Conservation (phyloP, 1,140 invertebrate genomes). For the Zaprionus inermis region DNA sequence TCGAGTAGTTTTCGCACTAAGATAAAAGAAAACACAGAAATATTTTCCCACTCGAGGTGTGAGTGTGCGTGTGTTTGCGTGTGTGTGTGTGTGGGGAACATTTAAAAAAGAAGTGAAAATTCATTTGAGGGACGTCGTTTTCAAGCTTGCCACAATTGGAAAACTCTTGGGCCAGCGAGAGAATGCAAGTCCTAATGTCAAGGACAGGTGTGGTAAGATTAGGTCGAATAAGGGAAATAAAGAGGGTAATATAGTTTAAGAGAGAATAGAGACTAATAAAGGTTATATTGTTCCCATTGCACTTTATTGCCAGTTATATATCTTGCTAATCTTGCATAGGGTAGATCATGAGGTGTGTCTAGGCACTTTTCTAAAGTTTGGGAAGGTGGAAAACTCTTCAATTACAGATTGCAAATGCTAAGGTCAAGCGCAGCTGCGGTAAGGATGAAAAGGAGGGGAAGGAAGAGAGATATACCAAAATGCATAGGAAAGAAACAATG, state of each 20-base stretch:
- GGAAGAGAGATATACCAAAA: no score
- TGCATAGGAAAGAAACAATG: no score
- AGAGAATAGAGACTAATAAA: neutral
- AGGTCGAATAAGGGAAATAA: neutral
- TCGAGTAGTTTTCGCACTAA: conserved; percentile 19
- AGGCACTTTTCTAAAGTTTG: no score
- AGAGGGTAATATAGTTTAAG: neutral
- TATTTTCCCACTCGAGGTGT: neutral
- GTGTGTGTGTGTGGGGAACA: neutral
- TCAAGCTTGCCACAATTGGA: neutral
- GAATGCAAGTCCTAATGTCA: conserved; percentile 2
- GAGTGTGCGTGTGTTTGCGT: neutral
- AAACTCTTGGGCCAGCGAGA: neutral
- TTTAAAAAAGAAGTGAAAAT: neutral
- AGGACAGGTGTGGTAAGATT: neutral
- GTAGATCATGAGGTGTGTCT: no score
- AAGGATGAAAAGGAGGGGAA: no score
- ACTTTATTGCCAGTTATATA: no score
- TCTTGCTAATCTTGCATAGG: no score
- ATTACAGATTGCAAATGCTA: no score
- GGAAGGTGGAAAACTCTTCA: no score
- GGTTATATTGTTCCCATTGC: no score
- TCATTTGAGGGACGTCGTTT: neutral
- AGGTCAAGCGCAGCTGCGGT: no score
- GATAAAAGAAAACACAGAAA: conserved; percentile 3